Percentiles rank a stretch among this genome's conserved stretches.
phyloP scores from a whole-genome alignment of 2,888 invertebrate genomes.

The Archips crataeganus region DNA sequence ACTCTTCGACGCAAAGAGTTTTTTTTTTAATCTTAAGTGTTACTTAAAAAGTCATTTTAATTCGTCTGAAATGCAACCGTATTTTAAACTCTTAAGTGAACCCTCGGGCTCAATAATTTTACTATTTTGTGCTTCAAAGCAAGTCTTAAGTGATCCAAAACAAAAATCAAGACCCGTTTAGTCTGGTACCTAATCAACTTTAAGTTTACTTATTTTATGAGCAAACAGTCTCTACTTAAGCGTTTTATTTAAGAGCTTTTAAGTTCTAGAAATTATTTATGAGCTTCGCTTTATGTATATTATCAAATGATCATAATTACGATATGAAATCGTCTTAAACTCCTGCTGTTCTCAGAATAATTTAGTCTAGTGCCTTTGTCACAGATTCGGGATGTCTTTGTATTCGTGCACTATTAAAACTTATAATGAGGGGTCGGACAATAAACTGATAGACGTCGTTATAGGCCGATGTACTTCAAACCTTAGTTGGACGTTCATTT shows the following conservation, averaged over 20 bases:
- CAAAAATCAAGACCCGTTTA: not conserved
- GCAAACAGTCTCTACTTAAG: not conserved
- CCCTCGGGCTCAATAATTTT: not conserved
- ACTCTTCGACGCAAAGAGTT: not conserved
- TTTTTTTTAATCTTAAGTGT: not conserved
- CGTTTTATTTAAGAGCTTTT: not conserved
- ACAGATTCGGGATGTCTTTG: conserved; percentile 67
- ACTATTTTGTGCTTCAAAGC: conserved; percentile 10
- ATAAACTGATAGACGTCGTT: conserved; percentile 47
- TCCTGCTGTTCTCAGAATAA: conserved; percentile 1
- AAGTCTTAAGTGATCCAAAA: not conserved
- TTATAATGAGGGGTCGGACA: conserved; percentile 73
- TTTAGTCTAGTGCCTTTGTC: conserved; percentile 44
- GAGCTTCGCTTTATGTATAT: not conserved
- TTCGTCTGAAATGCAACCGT: conserved; percentile 4
- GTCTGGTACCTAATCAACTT: not conserved
- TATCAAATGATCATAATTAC: not conserved
- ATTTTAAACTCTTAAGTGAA: conserved; percentile 6
- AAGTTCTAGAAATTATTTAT: not conserved
- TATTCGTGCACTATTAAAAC: conserved; percentile 76
- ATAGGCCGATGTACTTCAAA: conserved; percentile 46
- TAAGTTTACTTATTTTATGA: not conserved
- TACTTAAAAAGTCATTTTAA: not conserved
- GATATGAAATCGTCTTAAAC: conserved; percentile 1
- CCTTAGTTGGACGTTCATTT: conserved; percentile 13